phyloP scores from a whole-genome alignment of 1,140 invertebrate species.

The Drosophila grimshawi region DNA sequence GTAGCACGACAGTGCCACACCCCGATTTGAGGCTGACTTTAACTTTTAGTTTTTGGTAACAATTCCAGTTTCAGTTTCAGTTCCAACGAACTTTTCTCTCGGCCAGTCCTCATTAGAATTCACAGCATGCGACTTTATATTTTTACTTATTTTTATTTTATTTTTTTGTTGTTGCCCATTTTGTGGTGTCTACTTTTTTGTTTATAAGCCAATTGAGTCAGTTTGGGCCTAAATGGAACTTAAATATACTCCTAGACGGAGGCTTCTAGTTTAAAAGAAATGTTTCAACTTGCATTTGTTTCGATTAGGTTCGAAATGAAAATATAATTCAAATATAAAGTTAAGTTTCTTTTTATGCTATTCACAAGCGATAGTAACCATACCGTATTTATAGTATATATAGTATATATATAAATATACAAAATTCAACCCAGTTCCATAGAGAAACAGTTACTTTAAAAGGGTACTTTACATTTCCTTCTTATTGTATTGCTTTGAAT shows the following conservation, averaged over 20 bases:
- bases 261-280: background rate
- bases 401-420: background rate
- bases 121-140: conserved; percentile 37
- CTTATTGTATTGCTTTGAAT: background rate
- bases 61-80: conserved; percentile 14
- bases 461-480: background rate
- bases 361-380: no score
- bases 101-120: conserved; percentile 41
- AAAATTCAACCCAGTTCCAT: background rate
- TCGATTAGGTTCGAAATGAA: background rate
- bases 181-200: background rate
- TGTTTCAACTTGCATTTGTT: background rate
- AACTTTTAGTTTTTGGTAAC: conserved; percentile 37
- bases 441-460: background rate
- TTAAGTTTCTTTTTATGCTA: no score
- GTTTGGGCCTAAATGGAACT: no score
- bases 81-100: conserved; percentile 25
- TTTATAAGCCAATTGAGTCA: conserved; percentile 32
- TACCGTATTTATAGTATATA: no score
- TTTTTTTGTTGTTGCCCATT: background rate
- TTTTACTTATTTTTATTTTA: background rate
- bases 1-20: conserved; percentile 46
- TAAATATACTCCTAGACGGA: background rate
- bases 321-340: background rate
- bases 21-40: conserved; percentile 43